Percentiles rank a stretch among this genome's conserved stretches.
phyloP scores from a whole-genome alignment of 2,888 invertebrate genomes.

The Troilus luridus region DNA sequence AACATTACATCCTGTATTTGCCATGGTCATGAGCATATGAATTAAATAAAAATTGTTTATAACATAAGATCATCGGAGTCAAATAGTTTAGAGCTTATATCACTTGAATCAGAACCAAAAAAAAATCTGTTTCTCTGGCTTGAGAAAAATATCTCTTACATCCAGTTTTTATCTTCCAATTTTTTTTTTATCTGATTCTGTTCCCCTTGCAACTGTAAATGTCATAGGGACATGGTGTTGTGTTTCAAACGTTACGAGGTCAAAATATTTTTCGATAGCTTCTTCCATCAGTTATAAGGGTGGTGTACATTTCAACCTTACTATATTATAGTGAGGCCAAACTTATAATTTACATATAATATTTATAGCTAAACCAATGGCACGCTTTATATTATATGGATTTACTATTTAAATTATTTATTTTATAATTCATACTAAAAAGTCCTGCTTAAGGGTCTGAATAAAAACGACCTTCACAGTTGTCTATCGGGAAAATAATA shows the following conservation, averaged over 20 bases:
- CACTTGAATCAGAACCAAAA: background rate
- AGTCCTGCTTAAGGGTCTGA: background rate
- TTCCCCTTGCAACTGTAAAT: slow-evolving; percentile 34
- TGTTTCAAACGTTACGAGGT: slow-evolving; percentile 14
- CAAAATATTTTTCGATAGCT: background rate
- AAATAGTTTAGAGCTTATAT: background rate
- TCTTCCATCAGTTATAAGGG: background rate
- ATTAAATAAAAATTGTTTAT: background rate
- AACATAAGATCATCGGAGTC: background rate
- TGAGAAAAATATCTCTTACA: slow-evolving; percentile 51
- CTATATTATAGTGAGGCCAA: background rate
- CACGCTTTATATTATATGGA: too few species aligned
- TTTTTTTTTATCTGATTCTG: slow-evolving; percentile 3
- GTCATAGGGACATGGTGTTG: slow-evolving; percentile 1
- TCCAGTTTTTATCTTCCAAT: slow-evolving; percentile 57
- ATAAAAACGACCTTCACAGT: background rate
- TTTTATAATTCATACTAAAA: too few species aligned
- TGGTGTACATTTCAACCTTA: background rate
- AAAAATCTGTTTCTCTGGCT: background rate
- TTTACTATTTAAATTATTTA: too few species aligned
- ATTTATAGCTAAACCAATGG: too few species aligned
- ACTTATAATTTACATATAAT: background rate
- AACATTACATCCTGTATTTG: background rate
- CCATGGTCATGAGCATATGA: background rate
- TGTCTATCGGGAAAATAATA: too few species aligned